Evolutionary conservation across 2,888 invertebrate genomes (phyloP).

Genomic region (Eugnorisma glareosa): DNA sequence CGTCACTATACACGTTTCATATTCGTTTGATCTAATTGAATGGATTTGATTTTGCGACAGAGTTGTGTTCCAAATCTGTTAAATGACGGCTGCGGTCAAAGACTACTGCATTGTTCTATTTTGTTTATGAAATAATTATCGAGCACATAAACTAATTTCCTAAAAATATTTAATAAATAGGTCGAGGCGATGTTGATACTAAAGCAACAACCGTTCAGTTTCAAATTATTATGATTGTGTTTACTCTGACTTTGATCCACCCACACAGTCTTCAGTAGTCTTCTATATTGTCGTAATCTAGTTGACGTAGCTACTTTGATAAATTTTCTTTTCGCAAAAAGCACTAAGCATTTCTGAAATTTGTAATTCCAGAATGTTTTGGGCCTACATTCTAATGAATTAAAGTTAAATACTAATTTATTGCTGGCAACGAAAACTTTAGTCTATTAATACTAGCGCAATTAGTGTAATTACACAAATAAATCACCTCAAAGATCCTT

Average conservation of each 20-base stretch:
- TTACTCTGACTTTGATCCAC: background rate
- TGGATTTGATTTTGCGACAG: conserved; percentile 2
- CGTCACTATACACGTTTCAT: background rate
- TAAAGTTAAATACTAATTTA: background rate
- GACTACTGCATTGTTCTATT: background rate
- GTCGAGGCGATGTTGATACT: background rate
- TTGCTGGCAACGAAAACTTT: background rate
- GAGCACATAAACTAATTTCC: background rate
- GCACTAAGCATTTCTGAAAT: background rate
- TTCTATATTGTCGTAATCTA: background rate
- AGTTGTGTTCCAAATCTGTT: background rate
- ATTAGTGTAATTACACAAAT: background rate
- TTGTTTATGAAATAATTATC: background rate
- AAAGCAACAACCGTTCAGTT: background rate
- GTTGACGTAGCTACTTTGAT: background rate
- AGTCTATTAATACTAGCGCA: background rate
- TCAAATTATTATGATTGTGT: background rate
- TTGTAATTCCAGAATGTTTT: background rate
- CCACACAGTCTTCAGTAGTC: background rate
- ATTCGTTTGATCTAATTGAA: background rate
- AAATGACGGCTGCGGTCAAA: background rate
- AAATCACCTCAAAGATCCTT: too few relatives aligned
- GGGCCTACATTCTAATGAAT: background rate
- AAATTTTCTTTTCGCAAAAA: background rate
- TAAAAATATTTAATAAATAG: background rate